Evolutionary conservation across 2,797 vertebrate species (phyloP), one percentile per base, ranked within the genome.

Genomic region (Pogoniulus pusillus): DNA sequence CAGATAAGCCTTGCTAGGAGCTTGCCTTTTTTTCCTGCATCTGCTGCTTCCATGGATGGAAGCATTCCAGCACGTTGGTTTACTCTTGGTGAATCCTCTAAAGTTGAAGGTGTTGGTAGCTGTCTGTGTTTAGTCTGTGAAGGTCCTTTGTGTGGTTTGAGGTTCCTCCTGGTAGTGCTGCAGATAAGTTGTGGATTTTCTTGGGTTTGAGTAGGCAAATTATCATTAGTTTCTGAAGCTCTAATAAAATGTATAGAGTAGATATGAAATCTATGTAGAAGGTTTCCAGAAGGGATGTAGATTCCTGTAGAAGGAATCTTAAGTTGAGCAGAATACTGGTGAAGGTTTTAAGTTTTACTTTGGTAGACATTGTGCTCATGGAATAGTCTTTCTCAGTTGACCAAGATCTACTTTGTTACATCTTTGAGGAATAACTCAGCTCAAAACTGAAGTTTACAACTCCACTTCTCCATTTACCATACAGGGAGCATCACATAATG

Each of bases 401-500:
- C 41, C 63, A 53, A 54, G 49, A 41, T 49, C 57, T 69, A 18
- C 32, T 68, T 77, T 62, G 55, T 53, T 59, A 39, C 10, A 20
- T 80, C 16, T 90, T 80, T 49, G 72, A 55, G 82, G 81, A 85
- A 64, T 62, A 63, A 71, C 32, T 54, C 47, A 80, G 45, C 74
- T 92, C 66, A 91, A 49, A 78, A 58, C 30, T 74, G 41, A 83
- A 15, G 0, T 65, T 88, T 86, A 59, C 11, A 39, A 34, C 23
- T 92, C 72, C 49, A 43, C 51, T 86, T 92, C 72, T 92, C 69
- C 53, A 7, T 75, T 85, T 91, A 72, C 32, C 53, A 82, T 72
- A 72, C 76, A 69, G 81, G 47, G 65, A 85, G 34, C 57, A 53
- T 74, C 18, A 4, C 66, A 19, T 82, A 86, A 45, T 81, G 66